Evolutionary conservation across 2,797 vertebrate species (phyloP).

Genomic region (Phrynocephalus guinanensis): DNA sequence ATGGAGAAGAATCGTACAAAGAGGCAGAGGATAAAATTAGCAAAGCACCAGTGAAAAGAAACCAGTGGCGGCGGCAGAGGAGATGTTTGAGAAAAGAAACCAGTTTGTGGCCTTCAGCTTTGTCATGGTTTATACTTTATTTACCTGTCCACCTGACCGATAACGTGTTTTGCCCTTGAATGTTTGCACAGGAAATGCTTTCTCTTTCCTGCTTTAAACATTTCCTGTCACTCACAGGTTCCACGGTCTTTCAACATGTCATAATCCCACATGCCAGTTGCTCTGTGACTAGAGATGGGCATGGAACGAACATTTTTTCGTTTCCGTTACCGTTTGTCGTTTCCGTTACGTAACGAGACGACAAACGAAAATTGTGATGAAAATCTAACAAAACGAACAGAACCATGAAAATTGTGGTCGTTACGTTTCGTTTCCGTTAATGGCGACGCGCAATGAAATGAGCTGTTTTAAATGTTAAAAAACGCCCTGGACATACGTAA

Average conservation of each 20-base stretch:
- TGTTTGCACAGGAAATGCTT: not conserved
- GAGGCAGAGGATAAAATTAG: not conserved
- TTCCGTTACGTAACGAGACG: too few species aligned
- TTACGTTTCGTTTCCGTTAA: too few species aligned
- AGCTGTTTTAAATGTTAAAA: too few species aligned
- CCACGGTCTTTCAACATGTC: not conserved
- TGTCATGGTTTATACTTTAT: fast-evolving
- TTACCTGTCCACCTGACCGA: conserved; percentile 3
- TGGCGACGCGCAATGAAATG: too few species aligned
- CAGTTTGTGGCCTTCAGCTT: not conserved
- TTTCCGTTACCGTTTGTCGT: too few species aligned
- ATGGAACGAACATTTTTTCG: too few species aligned
- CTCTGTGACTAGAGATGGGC: not conserved
- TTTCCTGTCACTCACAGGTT: conserved; percentile 37
- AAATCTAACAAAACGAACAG: too few species aligned
- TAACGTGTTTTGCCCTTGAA: not conserved
- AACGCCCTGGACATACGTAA: too few species aligned
- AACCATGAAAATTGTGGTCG: too few species aligned
- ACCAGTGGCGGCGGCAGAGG: not conserved
- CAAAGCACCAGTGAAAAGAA: not conserved
- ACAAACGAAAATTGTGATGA: too few species aligned
- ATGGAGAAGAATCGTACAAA: not conserved
- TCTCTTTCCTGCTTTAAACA: not conserved
- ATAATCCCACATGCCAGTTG: conserved; percentile 33
- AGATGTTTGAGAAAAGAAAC: fast-evolving